A percentile compares a stretch with the other conserved stretches of the same genome.
phyloP scores from a whole-genome alignment of 2,113 vertebrate species.

The Calonectris borealis region DNA sequence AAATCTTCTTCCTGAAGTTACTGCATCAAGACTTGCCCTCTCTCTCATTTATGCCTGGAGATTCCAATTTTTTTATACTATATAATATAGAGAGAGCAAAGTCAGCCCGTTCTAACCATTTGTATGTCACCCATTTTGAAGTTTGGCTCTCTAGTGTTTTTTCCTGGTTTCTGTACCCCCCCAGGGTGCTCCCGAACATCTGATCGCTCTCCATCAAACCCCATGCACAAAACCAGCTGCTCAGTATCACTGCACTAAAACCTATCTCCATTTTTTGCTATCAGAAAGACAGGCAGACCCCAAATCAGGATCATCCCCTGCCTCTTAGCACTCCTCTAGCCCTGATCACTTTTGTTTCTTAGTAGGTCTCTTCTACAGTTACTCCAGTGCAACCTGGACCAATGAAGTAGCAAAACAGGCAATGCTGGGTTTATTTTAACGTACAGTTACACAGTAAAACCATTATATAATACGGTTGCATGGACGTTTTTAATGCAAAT shows the following conservation, averaged over 20 bases:
- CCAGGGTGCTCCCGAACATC: not conserved
- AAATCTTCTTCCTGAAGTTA: not conserved
- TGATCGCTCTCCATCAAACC: not conserved
- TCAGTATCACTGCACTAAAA: not conserved
- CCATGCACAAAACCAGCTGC: not conserved
- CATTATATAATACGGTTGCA: rapidly evolving
- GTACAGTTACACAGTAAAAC: not conserved
- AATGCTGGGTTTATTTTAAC: not conserved
- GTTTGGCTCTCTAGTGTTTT: not conserved
- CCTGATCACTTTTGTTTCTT: not conserved
- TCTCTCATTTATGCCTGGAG: not conserved
- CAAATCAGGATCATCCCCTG: not conserved
- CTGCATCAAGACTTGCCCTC: not conserved
- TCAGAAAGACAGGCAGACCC: not conserved
- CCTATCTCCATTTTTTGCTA: rapidly evolving
- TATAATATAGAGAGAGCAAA: rapidly evolving
- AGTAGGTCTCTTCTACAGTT: not conserved
- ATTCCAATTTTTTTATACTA: not conserved
- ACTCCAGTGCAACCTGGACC: not conserved
- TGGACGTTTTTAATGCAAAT: not conserved
- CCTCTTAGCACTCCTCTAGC: not conserved
- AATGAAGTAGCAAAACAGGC: rapidly evolving
- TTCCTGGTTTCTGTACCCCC: not conserved
- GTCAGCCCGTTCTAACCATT: not conserved
- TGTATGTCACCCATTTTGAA: not conserved